Base-by-base conservation (phyloP, 2,888 invertebrate genomes). In the Lithophane socia region DNA sequence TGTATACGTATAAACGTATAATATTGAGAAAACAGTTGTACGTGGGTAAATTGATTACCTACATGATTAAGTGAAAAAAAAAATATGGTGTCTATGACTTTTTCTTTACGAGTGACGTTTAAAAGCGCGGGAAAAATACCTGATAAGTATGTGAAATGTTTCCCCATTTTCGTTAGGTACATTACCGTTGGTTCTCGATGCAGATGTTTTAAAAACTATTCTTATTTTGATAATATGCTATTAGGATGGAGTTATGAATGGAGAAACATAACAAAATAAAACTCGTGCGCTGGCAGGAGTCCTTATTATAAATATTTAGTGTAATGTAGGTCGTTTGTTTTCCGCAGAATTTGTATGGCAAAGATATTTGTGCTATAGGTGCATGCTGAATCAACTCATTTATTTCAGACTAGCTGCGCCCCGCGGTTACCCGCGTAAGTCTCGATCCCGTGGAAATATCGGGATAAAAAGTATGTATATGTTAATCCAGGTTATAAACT, bases 91-190 rank as follows among this genome's bases (percentile, higher is more conserved):
- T 52, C 37, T 47, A n/a, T n/a, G n/a, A n/a, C n/a, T n/a, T n/a
- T n/a, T n/a, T n/a, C n/a, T n/a, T n/a, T n/a, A n/a, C n/a, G 37
- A 37, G 37, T 37, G 73, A 60, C 73, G 21, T 49, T 58, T 24
- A 72, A 44, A 49, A 74, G 18, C 60, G 49, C 16, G 37, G 47
- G n/a, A 37, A 58, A 71, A 58, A n/a, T 37, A 47, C 16, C 21
- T 66, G 5, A 0, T 18, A 21, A 29, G 29, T 29, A 29, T 4
- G 13, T 18, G 8, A 44, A 13, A 44, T 24, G 5, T 64, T 21
- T 70, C 44, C 2, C 18, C 18, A 21, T 44, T 21, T 44, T 21
- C 44, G 0, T 61, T 29, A 37, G 5, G 13, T 67, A 13, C 2
- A 42, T 42, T 60, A 61, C 18, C 8, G 44, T 63, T 61, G 44